Base-by-base conservation (phyloP, 2,113 vertebrate genomes). In the Collichthys lucidus region DNA sequence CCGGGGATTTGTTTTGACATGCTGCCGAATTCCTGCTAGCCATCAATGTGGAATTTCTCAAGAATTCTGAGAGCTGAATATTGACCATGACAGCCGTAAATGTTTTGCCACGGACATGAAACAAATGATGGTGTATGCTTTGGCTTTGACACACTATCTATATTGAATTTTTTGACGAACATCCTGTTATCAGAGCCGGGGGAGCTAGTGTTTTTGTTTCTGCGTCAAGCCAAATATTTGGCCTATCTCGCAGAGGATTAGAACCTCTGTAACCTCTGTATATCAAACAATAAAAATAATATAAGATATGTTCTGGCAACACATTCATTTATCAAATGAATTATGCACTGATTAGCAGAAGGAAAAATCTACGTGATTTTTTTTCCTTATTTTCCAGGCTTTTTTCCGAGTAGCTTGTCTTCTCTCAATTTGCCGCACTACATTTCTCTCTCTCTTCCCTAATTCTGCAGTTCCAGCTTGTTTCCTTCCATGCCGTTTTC, bases 1-100 rank as follows among this genome's bases (percentile, higher is more conserved):
- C 85, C 62, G 62, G 81, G 80, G 82, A 92, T 91, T 92, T 79
- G 89, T 89, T 92, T 92, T 91, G 86, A 90, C 90, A 92, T 85
- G 72, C 79, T 88, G 83, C 80, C 56, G 29, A 66, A 86, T 83
- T 82, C 75, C 83, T 55, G 71, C 70, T 17, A 70, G 76, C 82
- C 68, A 61, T 79, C 69, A 86, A 85, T 76, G 78, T 86, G 79
- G 70, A 87, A 85, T 84, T 80, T 80, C 73, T 76, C 62, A 84
- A 86, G 67, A 87, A 77, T 77, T 72, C 62, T 66, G 60, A 83
- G 74, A 64, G 77, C n/a, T 64, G 42, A 83, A 74, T 85, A 86
- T 92, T 87, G 83, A 89, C 86, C 79, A 40, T 87, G 85, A 85
- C 88, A 74, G 63, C 57, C 35, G 14, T 88, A 79, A 89, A 88